These are phyloP conservation scores for Congeria kusceri DNA, from an alignment of 2,888 invertebrate species.

Conservation along the genomic window DNA sequence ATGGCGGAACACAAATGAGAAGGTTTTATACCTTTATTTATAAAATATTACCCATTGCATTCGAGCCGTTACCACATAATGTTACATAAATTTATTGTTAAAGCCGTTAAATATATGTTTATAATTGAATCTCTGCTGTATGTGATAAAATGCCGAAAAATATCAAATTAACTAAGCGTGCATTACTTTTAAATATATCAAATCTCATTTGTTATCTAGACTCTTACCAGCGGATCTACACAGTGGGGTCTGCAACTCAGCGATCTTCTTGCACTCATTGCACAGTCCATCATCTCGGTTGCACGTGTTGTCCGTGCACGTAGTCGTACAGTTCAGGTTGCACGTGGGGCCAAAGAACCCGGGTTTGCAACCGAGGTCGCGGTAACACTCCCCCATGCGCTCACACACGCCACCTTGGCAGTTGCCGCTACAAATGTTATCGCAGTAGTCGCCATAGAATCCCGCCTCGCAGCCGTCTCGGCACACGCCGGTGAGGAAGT, in stretches of 20 bases:
- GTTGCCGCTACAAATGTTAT: conserved; percentile 11
- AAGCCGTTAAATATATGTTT: not conserved
- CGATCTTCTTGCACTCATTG: conserved; percentile 27
- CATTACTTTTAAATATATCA: not conserved
- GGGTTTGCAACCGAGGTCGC: conserved; percentile 18
- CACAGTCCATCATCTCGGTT: conserved; percentile 25
- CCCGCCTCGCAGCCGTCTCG: conserved; percentile 32
- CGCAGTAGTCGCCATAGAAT: conserved; percentile 26
- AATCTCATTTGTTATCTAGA: not conserved
- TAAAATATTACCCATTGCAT: not conserved
- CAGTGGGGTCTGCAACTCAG: not conserved
- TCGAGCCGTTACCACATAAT: not conserved
- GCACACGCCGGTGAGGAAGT: conserved; percentile 27
- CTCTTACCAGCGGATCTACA: conserved; percentile 39
- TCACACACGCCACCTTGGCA: conserved; percentile 26
- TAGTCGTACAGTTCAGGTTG: not conserved
- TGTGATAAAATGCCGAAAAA: no score
- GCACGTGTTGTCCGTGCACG: conserved; percentile 37
- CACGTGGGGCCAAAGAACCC: conserved; percentile 40
- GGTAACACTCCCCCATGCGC: conserved; percentile 23
- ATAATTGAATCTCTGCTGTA: no score
- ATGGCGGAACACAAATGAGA: no score
- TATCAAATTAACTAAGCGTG: not conserved
- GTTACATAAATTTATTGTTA: not conserved
- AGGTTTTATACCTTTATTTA: no score